Evolutionary conservation across 2,888 invertebrate species (phyloP).

Genomic region (Chalcis sispes): DNA sequence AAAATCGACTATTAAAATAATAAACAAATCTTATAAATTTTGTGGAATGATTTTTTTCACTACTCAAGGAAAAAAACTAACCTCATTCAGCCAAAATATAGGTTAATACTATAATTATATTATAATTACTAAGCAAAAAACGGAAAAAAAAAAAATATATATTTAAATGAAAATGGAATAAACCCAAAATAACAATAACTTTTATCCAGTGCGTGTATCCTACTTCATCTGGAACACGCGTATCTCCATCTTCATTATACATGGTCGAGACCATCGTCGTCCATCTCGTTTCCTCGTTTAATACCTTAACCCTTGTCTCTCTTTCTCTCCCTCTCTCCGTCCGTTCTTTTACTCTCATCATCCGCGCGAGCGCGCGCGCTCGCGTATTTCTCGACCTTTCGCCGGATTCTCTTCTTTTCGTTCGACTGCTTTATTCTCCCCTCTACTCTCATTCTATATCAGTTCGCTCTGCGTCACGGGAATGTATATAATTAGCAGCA

Average conservation of each 20-base stretch:
- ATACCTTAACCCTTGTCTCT: conserved; percentile 57
- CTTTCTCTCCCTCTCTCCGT: conserved; percentile 49
- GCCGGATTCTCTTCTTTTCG: conserved; percentile 21
- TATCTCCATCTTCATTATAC: conserved; percentile 16
- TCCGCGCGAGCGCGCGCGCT: neutral
- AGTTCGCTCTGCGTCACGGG: conserved; percentile 68
- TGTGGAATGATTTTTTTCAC: too few relatives aligned
- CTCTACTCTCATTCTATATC: conserved; percentile 48
- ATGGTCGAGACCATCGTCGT: neutral
- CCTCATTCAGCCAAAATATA: too few relatives aligned
- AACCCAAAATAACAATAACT: neutral
- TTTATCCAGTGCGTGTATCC: conserved; percentile 1
- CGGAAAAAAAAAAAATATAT: too few relatives aligned
- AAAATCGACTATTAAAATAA: too few relatives aligned
- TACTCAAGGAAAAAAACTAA: too few relatives aligned
- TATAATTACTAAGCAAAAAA: too few relatives aligned
- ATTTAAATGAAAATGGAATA: neutral
- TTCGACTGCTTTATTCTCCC: conserved; percentile 33
- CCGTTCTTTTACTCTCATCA: conserved; percentile 33
- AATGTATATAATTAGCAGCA: conserved; percentile 76
- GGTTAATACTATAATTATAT: too few relatives aligned
- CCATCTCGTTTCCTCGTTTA: conserved; percentile 45
- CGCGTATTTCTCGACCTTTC: conserved; percentile 1
- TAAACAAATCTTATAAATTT: too few relatives aligned
- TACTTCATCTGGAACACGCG: neutral